These are phyloP conservation scores for Agrochola litura DNA, from an alignment of 2,888 invertebrate species.

Conservation along the genomic window DNA sequence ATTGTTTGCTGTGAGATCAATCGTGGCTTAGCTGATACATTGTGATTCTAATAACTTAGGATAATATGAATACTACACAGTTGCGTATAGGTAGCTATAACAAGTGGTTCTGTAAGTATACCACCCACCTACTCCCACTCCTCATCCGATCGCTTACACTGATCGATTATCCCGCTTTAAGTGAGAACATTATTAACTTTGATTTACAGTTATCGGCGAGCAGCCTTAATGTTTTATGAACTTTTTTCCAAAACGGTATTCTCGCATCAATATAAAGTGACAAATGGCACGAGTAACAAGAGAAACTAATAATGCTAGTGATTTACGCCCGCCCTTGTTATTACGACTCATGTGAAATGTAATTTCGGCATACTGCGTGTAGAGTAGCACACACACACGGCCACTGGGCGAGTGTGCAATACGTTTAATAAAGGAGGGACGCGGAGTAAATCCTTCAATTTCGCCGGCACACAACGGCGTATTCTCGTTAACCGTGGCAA, in stretches of 20 bases:
- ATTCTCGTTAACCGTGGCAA: conserved; percentile 91
- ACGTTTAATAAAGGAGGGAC: conserved; percentile 91
- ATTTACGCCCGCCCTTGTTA: conserved; percentile 90
- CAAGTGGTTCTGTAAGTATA: conserved; percentile 19
- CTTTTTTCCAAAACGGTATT: conserved; percentile 71
- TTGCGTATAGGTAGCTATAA: not conserved
- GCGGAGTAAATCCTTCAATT: conserved; percentile 91
- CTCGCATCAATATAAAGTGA: conserved; percentile 85
- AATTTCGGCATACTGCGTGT: conserved; percentile 89
- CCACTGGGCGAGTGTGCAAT: conserved; percentile 84
- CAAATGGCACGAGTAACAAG: conserved; percentile 86
- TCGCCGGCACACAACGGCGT: conserved; percentile 90
- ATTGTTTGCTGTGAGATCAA: conserved; percentile 53
- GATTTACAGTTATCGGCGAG: conserved; percentile 58
- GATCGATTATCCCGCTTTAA: conserved; percentile 54
- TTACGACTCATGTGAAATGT: conserved; percentile 91
- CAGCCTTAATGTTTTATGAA: conserved; percentile 61
- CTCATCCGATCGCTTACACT: conserved; percentile 40
- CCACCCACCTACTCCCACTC: conserved; percentile 45
- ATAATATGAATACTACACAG: conserved; percentile 12
- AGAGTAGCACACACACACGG: conserved; percentile 80
- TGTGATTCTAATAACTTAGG: conserved; percentile 50
- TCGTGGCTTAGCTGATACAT: conserved; percentile 46
- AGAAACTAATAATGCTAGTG: conserved; percentile 90
- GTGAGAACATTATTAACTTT: conserved; percentile 59